Conservation (phyloP, 2,888 invertebrate species). For the Tipula lateralis region DNA sequence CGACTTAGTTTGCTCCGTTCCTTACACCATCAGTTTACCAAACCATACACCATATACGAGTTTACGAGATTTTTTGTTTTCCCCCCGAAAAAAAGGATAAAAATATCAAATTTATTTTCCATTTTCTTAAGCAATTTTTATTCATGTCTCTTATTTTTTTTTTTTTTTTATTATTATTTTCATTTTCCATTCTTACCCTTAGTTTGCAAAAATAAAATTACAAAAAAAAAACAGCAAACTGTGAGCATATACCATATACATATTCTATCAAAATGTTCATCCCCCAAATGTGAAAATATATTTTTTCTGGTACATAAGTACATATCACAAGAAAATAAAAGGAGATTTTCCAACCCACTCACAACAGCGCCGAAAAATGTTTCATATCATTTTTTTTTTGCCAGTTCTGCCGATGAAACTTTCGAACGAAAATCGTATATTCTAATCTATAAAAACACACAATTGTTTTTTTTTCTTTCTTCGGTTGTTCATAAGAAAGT, state of each 20-base stretch:
- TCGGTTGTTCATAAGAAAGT: background rate
- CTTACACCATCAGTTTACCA: background rate
- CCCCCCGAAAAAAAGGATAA: background rate
- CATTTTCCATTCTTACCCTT: constrained; percentile 4
- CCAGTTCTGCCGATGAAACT: background rate
- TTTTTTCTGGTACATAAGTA: background rate
- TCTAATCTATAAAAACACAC: background rate
- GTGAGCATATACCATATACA: background rate
- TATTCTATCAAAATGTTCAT: background rate
- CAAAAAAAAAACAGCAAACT: background rate
- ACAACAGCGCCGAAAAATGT: background rate
- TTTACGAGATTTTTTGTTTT: background rate
- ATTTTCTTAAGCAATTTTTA: constrained; percentile 9
- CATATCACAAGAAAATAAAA: background rate
- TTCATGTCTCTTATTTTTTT: constrained; percentile 2
- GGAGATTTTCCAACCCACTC: background rate
- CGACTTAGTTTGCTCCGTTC: background rate
- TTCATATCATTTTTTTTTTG: background rate
- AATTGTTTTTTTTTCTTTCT: background rate
- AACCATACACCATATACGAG: background rate
- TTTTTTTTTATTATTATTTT: background rate
- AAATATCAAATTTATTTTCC: constrained; percentile 24
- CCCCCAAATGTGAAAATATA: background rate
- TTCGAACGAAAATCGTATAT: background rate
- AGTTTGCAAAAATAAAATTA: background rate